Evolutionary conservation across 2,797 vertebrate genomes (phyloP).

Genomic region (Cossypha niveicapilla): DNA sequence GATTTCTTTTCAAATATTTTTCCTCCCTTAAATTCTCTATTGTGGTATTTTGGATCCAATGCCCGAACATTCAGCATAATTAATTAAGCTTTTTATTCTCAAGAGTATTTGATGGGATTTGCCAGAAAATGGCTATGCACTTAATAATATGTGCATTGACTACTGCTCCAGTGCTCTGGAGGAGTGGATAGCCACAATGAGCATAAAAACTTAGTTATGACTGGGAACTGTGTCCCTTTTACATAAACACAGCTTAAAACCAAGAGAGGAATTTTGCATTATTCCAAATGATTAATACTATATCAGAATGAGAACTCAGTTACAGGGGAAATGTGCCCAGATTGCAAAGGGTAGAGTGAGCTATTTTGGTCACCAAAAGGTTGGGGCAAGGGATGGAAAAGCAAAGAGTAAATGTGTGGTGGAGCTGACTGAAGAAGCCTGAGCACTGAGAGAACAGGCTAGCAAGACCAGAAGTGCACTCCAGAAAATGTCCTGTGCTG

Average conservation of each 20-base stretch:
- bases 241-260: not conserved
- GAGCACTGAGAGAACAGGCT: not conserved
- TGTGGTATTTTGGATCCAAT: constrained; percentile 37
- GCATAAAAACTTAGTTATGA: not conserved
- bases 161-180: not conserved
- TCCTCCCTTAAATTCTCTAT: constrained; percentile 18
- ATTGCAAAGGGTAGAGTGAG: not conserved
- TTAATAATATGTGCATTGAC: not conserved
- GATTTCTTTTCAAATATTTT: constrained; percentile 53
- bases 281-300: not conserved
- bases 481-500: not conserved
- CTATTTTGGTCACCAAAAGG: not conserved
- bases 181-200: not conserved
- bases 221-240: not conserved
- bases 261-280: not conserved
- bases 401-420: not conserved
- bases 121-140: constrained; percentile 11
- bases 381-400: not conserved
- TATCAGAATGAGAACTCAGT: not conserved
- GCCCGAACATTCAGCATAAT: constrained; percentile 6
- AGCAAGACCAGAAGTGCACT: rapidly evolving
- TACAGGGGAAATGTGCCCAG: not conserved
- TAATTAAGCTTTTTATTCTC: constrained; percentile 60
- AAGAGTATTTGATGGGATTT: constrained; percentile 19
- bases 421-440: not conserved